These are phyloP conservation scores for Pantala flavescens DNA, from an alignment of 1,140 invertebrate genomes.

Conservation along the genomic window DNA sequence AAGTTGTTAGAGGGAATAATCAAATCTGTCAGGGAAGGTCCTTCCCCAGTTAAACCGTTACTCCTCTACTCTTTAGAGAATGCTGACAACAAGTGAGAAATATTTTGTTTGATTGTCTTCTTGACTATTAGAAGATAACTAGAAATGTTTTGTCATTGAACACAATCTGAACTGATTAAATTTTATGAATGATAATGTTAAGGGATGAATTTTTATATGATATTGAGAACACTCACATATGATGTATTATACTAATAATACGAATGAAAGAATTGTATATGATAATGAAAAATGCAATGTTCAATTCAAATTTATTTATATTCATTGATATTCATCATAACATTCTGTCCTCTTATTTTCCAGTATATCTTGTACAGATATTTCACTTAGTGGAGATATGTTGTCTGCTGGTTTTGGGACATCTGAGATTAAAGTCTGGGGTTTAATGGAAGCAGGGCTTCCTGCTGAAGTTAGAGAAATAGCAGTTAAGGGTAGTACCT, in stretches of 20 bases:
- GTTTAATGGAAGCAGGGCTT: conserved; percentile 33
- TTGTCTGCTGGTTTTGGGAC: conserved; percentile 48
- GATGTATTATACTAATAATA: too few relatives aligned
- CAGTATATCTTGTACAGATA: conserved; percentile 45
- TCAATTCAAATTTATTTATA: too few relatives aligned
- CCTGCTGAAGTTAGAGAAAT: background rate
- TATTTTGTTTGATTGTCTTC: too few relatives aligned
- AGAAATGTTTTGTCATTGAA: too few relatives aligned
- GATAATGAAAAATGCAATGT: too few relatives aligned
- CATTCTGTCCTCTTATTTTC: conserved; percentile 21
- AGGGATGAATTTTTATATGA: too few relatives aligned
- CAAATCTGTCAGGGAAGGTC: conserved; percentile 42
- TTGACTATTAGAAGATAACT: too few relatives aligned
- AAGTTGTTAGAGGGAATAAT: conserved; percentile 48
- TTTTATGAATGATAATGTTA: too few relatives aligned
- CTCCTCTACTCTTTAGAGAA: conserved; percentile 48
- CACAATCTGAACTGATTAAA: too few relatives aligned
- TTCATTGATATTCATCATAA: too few relatives aligned
- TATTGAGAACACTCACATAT: too few relatives aligned
- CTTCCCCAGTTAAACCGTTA: conserved; percentile 36
- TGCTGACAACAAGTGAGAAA: conserved; percentile 43
- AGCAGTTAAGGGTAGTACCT: background rate
- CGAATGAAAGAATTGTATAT: too few relatives aligned
- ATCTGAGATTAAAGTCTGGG: conserved; percentile 49
- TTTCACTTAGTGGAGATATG: conserved; percentile 44